Evolutionary conservation across 2,113 vertebrate species (phyloP).

Genomic region (Lonchura striata): DNA sequence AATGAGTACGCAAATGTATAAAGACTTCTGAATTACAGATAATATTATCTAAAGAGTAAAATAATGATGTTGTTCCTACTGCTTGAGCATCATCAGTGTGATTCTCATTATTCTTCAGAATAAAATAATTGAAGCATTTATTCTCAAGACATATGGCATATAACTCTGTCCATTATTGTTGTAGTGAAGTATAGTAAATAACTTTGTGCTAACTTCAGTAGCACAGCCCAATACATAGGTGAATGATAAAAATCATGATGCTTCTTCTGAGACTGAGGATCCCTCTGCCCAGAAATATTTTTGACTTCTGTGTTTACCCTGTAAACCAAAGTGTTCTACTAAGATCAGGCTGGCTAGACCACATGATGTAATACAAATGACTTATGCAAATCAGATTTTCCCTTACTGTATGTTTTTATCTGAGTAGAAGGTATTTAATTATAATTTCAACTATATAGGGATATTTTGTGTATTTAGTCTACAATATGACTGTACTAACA

Average conservation of each 20-base stretch:
- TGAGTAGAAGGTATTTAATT: not conserved
- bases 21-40: not conserved
- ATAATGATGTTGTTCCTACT: not conserved
- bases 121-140: conserved; percentile 67
- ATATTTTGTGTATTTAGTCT: not conserved
- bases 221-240: not conserved
- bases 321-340: not conserved
- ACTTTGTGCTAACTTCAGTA: not conserved
- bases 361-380: not conserved
- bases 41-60: conserved; percentile 31
- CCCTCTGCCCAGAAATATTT: not conserved
- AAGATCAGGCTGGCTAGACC: not conserved
- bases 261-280: not conserved
- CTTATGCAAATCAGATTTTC: not conserved
- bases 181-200: conserved; percentile 18
- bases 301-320: not conserved
- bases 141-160: conserved; percentile 49
- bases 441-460: not conserved
- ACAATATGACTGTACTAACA: not conserved
- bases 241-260: not conserved
- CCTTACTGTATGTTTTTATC: not conserved
- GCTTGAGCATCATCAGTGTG: not conserved
- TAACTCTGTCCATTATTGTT: conserved; percentile 39
- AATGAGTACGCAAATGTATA: not conserved
- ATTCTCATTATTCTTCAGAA: conserved; percentile 30